Base-by-base conservation (phyloP, 2,888 invertebrate species). In the Aspidiotus rigidus region DNA sequence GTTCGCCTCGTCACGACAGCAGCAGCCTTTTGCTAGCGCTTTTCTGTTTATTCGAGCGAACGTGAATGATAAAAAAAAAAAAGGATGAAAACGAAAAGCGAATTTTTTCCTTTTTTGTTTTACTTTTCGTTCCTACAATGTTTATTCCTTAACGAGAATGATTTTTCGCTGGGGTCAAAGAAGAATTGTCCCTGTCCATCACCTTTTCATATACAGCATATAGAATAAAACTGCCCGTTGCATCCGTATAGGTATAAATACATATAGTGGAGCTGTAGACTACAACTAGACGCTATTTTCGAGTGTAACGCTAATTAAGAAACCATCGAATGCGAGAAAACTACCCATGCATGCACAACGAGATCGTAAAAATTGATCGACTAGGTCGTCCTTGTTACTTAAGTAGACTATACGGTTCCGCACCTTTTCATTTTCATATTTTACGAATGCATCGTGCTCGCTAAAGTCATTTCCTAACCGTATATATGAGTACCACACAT, bases 31-130 rank as follows among this genome's bases (percentile, higher is more conserved):
- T 57, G 10, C 17, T 57, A 16, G 13, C 39, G 16, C 13, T 60
- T 10, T 28, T 64, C 54, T 64, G 64, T 64, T 64, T 64, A 64
- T 40, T 64, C 64, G 54, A 64, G 64, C 64, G 64, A 49, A 64
- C 56, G 39, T 9, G 64, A 55, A 64, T 64, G 41, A 64, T 53
- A 62, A 62, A 42, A 49, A 49, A 62, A 42, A 49, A 49, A 53
- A 62, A 42, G 41, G 62, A 28, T 28, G 28, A 28, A 28, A 28
- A 28, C 28, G 28, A 49, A 49, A 49, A 49, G 49, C 49, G 49
- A 49, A 49, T 49, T 49, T 49, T 49, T 6, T 49, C n/a, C 49
- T 49, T 49, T 49, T 49, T 11, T 49, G 28, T 49, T 49, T 49
- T 11, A 11, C n/a, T 49, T 49, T 49, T 49, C 49, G n/a, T 2